These are phyloP conservation scores for Drosophila guanche DNA, from an alignment of 1,140 invertebrate species.

Conservation along the genomic window DNA sequence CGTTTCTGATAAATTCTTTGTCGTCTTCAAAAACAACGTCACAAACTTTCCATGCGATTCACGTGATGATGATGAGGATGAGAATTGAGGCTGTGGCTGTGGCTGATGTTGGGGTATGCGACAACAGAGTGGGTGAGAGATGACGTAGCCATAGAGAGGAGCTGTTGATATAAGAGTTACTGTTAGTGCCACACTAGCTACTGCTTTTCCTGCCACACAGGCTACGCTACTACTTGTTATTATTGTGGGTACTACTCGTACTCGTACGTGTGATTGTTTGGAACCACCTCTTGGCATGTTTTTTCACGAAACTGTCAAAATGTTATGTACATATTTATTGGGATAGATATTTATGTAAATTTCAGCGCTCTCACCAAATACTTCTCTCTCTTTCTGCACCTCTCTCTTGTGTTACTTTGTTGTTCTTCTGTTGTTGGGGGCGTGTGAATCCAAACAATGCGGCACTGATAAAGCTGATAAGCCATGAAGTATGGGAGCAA, in stretches of 20 bases:
- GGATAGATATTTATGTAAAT: constrained; percentile 70
- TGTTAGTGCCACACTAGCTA: constrained; percentile 1
- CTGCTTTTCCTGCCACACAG: constrained; percentile 5
- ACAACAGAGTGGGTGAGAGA: constrained; percentile 40
- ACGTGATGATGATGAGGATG: constrained; percentile 45
- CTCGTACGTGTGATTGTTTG: constrained; percentile 37
- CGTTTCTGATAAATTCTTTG: constrained; percentile 54
- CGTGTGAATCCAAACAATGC: constrained; percentile 79
- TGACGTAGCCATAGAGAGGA: constrained; percentile 29
- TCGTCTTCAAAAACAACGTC: constrained; percentile 18
- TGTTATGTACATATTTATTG: constrained; percentile 72
- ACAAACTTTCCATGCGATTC: constrained; percentile 67
- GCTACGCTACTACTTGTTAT: constrained; percentile 1
- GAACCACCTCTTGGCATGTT: constrained; percentile 71
- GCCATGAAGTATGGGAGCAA: constrained; percentile 5
- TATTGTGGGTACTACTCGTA: constrained; percentile 2
- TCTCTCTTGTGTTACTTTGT: constrained; percentile 26
- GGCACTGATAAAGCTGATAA: constrained; percentile 74
- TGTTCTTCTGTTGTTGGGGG: constrained; percentile 45
- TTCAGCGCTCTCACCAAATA: constrained; percentile 46
- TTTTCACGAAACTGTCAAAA: constrained; percentile 80
- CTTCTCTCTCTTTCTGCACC: constrained; percentile 22
- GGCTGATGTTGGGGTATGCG: constrained; percentile 7
- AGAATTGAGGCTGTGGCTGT: neutral
- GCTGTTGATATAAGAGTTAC: constrained; percentile 24